Conservation (phyloP, 2,888 invertebrate species). For the Mesorhabditis belari region DNA sequence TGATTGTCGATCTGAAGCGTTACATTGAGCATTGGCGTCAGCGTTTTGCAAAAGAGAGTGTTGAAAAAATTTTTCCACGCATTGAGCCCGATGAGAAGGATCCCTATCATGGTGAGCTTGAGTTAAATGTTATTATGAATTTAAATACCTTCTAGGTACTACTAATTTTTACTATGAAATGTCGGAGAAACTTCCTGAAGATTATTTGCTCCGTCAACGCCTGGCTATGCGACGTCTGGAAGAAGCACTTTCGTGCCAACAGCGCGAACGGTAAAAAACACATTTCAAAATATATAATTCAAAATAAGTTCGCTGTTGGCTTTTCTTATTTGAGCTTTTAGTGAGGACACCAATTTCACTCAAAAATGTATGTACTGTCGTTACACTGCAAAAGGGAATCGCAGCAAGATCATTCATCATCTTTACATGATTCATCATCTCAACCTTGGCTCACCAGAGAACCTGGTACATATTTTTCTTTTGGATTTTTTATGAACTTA, state of each 20-base stretch:
- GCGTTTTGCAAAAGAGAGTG: conserved; percentile 46
- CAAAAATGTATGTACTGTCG: conserved; percentile 80
- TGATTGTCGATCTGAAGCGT: conserved; percentile 52
- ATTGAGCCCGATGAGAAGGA: conserved; percentile 42
- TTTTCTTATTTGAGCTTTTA: conserved; percentile 8
- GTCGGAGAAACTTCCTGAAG: conserved; percentile 40
- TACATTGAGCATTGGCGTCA: conserved; percentile 53
- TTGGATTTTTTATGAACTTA: not conserved
- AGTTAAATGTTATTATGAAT: not conserved
- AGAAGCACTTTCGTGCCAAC: conserved; percentile 66
- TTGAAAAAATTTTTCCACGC: conserved; percentile 49
- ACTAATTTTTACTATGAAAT: conserved; percentile 49
- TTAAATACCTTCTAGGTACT: conserved; percentile 10
- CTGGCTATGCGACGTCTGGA: conserved; percentile 53
- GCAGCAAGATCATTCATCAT: conserved; percentile 71
- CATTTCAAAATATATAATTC: too few relatives aligned
- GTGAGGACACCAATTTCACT: conserved; percentile 67
- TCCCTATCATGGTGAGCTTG: conserved; percentile 21
- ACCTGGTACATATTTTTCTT: conserved; percentile 62
- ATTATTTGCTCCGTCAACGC: conserved; percentile 45
- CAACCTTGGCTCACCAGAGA: conserved; percentile 83
- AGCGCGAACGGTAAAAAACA: conserved; percentile 68
- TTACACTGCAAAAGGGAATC: conserved; percentile 56
- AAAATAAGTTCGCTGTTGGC: too few relatives aligned
- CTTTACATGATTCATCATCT: conserved; percentile 77